Percentiles rank a stretch among this genome's conserved stretches.
Conservation (phyloP, 2,888 invertebrate species). For the Nipponacmea schrenckii region DNA sequence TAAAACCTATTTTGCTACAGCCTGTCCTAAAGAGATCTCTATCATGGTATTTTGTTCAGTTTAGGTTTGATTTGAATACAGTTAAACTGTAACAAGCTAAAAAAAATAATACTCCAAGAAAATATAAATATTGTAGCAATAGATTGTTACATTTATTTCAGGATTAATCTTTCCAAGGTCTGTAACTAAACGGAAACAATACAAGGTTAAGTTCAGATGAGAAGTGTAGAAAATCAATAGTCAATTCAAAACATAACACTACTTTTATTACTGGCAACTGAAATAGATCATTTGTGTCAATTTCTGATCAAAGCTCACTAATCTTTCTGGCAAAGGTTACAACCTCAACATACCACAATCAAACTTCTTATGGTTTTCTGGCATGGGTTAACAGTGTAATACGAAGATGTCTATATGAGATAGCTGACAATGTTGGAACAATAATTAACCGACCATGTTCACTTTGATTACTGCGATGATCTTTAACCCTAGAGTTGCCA, state of each 20-base stretch:
- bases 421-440: conserved; percentile 16
- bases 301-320: conserved; percentile 4
- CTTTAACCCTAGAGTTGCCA: conserved; percentile 11
- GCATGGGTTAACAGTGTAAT: conserved; percentile 35
- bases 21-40: too few relatives aligned
- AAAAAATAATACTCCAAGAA: too few relatives aligned
- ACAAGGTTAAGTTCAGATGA: not conserved
- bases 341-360: conserved; percentile 15
- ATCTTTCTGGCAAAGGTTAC: conserved; percentile 13
- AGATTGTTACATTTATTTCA: too few relatives aligned
- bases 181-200: too few relatives aligned
- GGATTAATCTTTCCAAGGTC: too few relatives aligned
- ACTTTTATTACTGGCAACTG: conserved; percentile 18
- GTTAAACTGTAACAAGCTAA: too few relatives aligned
- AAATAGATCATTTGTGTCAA: conserved; percentile 18
- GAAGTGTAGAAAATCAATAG: conserved; percentile 16
- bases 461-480: conserved; percentile 16
- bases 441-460: conserved; percentile 33
- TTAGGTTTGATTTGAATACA: too few relatives aligned
- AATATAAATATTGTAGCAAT: too few relatives aligned
- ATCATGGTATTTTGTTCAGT: too few relatives aligned
- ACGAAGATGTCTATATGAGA: conserved; percentile 26
- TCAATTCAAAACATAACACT: conserved; percentile 21
- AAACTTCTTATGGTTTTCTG: conserved; percentile 17
- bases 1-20: too few relatives aligned